Conservation (phyloP, 1,140 invertebrate genomes). For the Lepeophtheirus salmonis region DNA sequence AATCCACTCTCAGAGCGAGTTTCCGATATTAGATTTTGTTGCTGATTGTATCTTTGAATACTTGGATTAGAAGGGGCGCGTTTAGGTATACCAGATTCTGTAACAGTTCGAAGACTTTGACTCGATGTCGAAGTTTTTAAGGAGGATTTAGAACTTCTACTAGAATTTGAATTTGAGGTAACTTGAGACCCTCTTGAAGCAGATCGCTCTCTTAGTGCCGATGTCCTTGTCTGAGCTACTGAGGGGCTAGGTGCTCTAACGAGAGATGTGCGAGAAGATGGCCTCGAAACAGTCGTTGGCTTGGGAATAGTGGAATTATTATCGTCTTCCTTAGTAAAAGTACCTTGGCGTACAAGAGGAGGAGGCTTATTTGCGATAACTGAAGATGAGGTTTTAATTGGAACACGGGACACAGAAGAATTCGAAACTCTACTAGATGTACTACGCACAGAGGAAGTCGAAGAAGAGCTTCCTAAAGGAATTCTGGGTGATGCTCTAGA, state of each 20-base stretch:
- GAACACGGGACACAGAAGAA: neutral
- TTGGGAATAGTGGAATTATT: neutral
- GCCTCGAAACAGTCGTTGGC: neutral
- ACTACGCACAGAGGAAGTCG: neutral
- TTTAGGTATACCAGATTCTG: neutral
- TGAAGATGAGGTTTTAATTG: neutral
- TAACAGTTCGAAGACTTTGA: neutral
- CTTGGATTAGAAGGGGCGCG: conserved; percentile 1
- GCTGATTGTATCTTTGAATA: neutral
- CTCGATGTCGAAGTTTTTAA: conserved; percentile 10
- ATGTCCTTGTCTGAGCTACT: neutral
- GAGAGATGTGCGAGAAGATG: neutral
- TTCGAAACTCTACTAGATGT: neutral
- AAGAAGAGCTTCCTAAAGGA: neutral
- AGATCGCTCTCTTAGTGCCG: neutral
- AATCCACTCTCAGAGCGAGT: neutral
- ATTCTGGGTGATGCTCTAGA: neutral
- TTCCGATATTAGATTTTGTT: neutral
- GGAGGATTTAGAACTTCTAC: neutral
- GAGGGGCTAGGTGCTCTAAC: neutral
- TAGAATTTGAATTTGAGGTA: neutral
- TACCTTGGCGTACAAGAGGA: conserved; percentile 3
- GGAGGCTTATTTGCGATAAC: too few relatives aligned
- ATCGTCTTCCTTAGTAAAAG: conserved; percentile 12
- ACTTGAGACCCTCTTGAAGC: neutral